Percentiles rank a stretch among this genome's conserved stretches.
phyloP scores from a whole-genome alignment of 2,888 invertebrate species.

The Adelphocoris suturalis region DNA sequence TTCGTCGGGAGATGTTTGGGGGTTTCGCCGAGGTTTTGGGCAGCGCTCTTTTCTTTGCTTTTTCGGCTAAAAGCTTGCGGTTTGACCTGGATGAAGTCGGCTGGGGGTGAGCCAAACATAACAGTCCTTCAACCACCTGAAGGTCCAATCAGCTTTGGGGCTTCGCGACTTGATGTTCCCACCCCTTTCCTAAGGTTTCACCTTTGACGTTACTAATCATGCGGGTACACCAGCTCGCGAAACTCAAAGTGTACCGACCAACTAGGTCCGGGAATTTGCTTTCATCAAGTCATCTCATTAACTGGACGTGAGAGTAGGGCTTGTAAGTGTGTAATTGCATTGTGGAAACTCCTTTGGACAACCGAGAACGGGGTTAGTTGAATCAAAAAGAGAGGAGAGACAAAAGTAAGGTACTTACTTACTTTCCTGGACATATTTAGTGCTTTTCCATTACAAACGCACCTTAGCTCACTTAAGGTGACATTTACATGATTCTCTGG shows the following conservation, averaged over 20 bases:
- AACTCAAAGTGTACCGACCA: constrained; percentile 15
- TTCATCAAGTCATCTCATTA: constrained; percentile 58
- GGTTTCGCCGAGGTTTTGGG: constrained; percentile 2
- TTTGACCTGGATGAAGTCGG: constrained; percentile 31
- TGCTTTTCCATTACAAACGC: no score
- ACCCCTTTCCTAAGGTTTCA: not conserved
- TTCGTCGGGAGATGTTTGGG: constrained; percentile 1
- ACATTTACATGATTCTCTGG: no score
- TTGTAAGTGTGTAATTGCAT: constrained; percentile 8
- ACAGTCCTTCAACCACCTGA: not conserved
- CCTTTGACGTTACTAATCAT: constrained; percentile 58
- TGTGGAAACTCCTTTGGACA: not conserved
- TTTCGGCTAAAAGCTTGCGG: constrained; percentile 25
- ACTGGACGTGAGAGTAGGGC: not conserved
- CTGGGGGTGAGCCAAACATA: constrained; percentile 37
- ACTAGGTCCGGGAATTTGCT: constrained; percentile 8
- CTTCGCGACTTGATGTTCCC: not conserved
- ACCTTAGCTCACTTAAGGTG: no score
- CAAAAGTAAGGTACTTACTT: no score
- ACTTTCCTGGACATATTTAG: no score
- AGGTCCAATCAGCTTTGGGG: constrained; percentile 55
- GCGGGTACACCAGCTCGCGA: constrained; percentile 23
- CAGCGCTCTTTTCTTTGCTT: not conserved
- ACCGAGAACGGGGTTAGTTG: not conserved
- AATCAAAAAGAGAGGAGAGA: not conserved